Percentiles rank a stretch among this genome's conserved stretches.
These are phyloP conservation scores for Hylaeus volcanicus DNA, from an alignment of 1,140 invertebrate species.

Conservation along the genomic window DNA sequence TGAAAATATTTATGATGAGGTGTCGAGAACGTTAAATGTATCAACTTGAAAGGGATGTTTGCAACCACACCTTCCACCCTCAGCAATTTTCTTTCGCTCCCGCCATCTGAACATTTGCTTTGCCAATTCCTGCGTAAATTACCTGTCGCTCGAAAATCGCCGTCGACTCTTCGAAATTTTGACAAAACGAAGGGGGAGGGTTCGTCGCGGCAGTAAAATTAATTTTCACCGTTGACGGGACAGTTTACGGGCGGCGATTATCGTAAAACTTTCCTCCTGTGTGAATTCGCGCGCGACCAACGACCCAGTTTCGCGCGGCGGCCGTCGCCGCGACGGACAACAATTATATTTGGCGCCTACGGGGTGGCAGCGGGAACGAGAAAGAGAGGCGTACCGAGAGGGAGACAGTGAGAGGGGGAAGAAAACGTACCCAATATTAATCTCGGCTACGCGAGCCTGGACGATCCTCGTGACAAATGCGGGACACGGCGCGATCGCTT, in stretches of 20 bases:
- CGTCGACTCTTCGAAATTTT: background rate
- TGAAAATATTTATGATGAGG: too few relatives aligned
- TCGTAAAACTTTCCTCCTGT: conserved; percentile 47
- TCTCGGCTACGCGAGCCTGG: conserved; percentile 42
- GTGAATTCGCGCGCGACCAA: conserved; percentile 53
- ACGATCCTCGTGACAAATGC: conserved; percentile 64
- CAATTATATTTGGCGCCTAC: conserved; percentile 68
- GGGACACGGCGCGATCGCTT: conserved; percentile 57
- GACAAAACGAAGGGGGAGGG: conserved; percentile 1
- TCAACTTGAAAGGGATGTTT: too few relatives aligned
- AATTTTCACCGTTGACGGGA: conserved; percentile 6
- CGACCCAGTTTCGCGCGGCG: conserved; percentile 55
- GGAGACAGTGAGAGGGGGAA: conserved; percentile 17
- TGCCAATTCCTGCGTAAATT: too few relatives aligned
- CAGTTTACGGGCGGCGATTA: conserved; percentile 29
- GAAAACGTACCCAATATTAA: conserved; percentile 65
- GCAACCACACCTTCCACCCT: too few relatives aligned
- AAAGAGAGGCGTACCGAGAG: background rate
- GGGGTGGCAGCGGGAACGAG: conserved; percentile 10
- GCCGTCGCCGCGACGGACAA: conserved; percentile 40
- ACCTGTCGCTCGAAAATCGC: too few relatives aligned
- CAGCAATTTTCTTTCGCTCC: too few relatives aligned
- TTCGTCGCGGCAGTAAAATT: conserved; percentile 23
- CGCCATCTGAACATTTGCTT: too few relatives aligned
- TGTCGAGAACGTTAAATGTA: too few relatives aligned